A percentile compares a stretch with the other conserved stretches of the same genome.
Conservation (phyloP, 2,888 invertebrate genomes). For the Priocnemis perturbator region DNA sequence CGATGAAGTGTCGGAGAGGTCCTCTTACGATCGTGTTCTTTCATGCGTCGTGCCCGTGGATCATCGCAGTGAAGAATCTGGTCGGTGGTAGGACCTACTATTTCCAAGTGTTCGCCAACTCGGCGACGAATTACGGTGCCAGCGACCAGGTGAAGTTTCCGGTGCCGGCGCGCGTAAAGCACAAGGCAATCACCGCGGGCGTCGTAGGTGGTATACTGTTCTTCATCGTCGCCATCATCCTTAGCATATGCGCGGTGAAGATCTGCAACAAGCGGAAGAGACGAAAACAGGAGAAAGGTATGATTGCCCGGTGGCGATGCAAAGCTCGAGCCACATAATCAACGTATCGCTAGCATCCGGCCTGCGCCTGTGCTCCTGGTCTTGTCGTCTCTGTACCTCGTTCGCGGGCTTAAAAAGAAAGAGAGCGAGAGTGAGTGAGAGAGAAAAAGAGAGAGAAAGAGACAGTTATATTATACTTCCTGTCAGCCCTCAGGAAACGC, state of each 20-base stretch:
- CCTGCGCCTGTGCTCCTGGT: constrained; percentile 59
- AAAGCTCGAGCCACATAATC: not conserved
- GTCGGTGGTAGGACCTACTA: constrained; percentile 94
- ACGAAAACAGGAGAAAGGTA: constrained; percentile 98
- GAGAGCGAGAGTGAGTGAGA: not conserved
- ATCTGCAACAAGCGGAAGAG: constrained; percentile 98
- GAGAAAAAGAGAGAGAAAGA: too few species aligned
- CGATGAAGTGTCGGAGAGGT: too few species aligned
- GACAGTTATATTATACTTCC: too few species aligned
- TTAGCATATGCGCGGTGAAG: constrained; percentile 97
- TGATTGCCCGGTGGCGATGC: constrained; percentile 28
- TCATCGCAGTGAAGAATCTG: constrained; percentile 88
- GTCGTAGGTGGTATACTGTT: constrained; percentile 97
- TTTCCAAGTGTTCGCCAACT: constrained; percentile 93
- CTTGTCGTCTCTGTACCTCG: constrained; percentile 27
- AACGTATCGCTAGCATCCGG: constrained; percentile 44
- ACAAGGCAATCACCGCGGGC: constrained; percentile 97
- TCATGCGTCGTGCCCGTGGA: not conserved
- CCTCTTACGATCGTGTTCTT: too few species aligned
- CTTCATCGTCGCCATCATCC: constrained; percentile 97
- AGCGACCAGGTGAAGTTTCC: constrained; percentile 93
- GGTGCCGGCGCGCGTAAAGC: constrained; percentile 93
- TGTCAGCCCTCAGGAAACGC: too few species aligned
- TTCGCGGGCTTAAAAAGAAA: not conserved
- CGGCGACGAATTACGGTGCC: constrained; percentile 89